Base-by-base conservation (phyloP, 2,113 vertebrate species). In the Alligator mississippiensis region DNA sequence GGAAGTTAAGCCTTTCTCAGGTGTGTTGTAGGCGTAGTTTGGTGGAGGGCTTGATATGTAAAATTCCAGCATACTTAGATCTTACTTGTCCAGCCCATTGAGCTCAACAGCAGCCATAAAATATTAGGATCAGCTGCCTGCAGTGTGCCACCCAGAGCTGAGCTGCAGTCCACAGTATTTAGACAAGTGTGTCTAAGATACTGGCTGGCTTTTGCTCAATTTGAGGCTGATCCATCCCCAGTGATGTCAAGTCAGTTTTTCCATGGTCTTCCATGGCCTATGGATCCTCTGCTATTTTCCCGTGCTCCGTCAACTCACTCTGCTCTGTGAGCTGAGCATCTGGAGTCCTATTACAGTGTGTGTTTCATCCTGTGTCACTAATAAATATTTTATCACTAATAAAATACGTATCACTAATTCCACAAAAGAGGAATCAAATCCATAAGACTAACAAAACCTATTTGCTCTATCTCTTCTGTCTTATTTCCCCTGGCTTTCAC, bases 201-300 rank as follows among this genome's bases (percentile, higher is more conserved):
- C 75, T 68, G 75, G 68, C 28, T 0, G 5, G 9, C 21, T 34
- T 18, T 68, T 77, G 66, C 82, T 84, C 58, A 1, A 1, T 3
- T 4, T 9, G 63, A 70, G 16, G 47, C 64, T 57, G 70, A 18
- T 27, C n/a, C 57, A 1, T 1, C 9, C 11, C 9, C 79, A 15
- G 57, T 0, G 0, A 21, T 12, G 11, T 82, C 38, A 58, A 30
- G 25, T 0, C 0, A 5, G 18, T 22, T 3, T 63, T 72, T 22
- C 4, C 17, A 1, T 1, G 24, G 70, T 4, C 34, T 55, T 54
- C 16, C 6, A 1, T 14, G 62, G 83, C 77, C 72, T 84, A 55
- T 17, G 7, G 25, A 4, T 63, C 82, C 74, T 19, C 30, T 6
- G 5, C 58, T 22, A 0, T 16, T 4, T n/a, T n/a, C 74, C 80